phyloP scores from a whole-genome alignment of 2,888 invertebrate genomes.

The Erpobdella octoculata region DNA sequence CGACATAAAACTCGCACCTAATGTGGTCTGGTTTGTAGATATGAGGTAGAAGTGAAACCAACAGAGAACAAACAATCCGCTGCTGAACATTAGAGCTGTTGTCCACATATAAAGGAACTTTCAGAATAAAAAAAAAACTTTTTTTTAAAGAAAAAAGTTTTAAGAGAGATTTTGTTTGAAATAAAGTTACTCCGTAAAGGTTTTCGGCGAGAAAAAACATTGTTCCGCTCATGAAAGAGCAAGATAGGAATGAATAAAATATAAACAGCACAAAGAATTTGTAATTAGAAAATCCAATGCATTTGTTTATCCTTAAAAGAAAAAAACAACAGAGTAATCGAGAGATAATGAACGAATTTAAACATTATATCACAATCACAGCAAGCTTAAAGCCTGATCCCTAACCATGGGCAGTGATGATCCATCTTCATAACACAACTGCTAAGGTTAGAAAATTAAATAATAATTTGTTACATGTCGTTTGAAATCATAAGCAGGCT shows the following conservation, averaged over 20 bases:
- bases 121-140: no score
- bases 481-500: no score
- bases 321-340: background rate
- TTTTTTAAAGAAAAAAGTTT: no score
- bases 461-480: no score
- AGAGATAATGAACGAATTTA: background rate
- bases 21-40: constrained; percentile 2
- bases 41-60: background rate
- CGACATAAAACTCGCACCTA: no score
- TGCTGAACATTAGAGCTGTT: background rate
- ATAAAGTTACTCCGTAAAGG: no score
- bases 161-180: no score
- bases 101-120: no score
- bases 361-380: no score
- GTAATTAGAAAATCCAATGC: constrained; percentile 94
- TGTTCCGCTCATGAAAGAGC: constrained; percentile 64
- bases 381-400: constrained; percentile 2
- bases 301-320: constrained; percentile 70
- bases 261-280: constrained; percentile 96
- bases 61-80: background rate
- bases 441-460: constrained; percentile 13
- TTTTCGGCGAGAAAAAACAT: background rate
- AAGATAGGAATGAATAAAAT: constrained; percentile 83
- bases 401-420: constrained; percentile 93
- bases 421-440: constrained; percentile 92